Conservation (phyloP, 2,113 vertebrate genomes). For the Osmerus mordax region DNA sequence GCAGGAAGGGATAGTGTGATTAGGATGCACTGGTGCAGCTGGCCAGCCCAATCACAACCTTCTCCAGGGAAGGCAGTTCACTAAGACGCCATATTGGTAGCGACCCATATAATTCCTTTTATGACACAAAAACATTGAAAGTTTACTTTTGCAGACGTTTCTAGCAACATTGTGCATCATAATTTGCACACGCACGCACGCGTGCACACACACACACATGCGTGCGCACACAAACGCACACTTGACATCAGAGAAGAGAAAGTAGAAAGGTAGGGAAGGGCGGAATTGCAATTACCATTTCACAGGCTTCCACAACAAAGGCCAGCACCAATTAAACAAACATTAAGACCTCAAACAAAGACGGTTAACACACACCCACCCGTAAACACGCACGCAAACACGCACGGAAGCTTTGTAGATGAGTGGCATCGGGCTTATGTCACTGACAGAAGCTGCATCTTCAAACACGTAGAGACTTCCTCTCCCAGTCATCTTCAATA, state of each 20-base stretch:
- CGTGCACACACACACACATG: not conserved
- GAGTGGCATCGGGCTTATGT: conserved; percentile 45
- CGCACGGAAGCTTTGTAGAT: conserved; percentile 54
- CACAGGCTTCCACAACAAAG: conserved; percentile 70
- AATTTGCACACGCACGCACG: not conserved
- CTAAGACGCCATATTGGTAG: too few species aligned
- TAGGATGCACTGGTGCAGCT: not conserved
- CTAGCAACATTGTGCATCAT: too few species aligned
- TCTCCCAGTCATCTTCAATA: conserved; percentile 58
- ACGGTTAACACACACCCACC: conserved; percentile 16
- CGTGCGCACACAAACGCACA: conserved; percentile 8
- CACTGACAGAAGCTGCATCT: conserved; percentile 54
- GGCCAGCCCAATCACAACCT: too few species aligned
- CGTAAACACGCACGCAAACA: not conserved
- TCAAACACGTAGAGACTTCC: conserved; percentile 51
- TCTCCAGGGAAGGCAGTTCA: too few species aligned
- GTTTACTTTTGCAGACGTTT: too few species aligned
- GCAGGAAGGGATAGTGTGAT: not conserved
- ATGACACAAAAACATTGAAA: too few species aligned
- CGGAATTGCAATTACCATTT: conserved; percentile 69
- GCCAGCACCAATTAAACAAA: conserved; percentile 65
- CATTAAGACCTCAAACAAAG: conserved; percentile 57
- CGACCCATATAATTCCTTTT: too few species aligned
- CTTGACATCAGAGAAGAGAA: conserved; percentile 42
- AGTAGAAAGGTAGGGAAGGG: conserved; percentile 15